Base-by-base conservation (phyloP, 2,797 vertebrate genomes). In the Urophycis tenuis region DNA sequence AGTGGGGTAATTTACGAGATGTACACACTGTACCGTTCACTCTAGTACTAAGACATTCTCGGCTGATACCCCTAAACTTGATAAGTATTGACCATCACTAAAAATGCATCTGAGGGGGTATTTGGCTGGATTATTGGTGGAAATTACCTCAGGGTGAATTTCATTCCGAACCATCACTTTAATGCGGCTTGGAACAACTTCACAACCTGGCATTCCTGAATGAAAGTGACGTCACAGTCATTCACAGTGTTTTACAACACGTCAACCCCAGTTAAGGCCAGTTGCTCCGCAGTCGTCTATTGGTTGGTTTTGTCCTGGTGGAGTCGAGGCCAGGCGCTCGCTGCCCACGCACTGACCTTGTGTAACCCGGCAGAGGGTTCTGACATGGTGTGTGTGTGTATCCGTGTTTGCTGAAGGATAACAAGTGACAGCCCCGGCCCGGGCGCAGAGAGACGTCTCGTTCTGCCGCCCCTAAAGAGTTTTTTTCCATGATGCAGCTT, bases 391-490 rank as follows among this genome's bases (percentile, higher is more conserved):
- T 60, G 53, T 60, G 53, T 60, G 9, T 60, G 53, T 60, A 22
- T 6, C 53, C 19, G 53, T 60, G 53, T 60, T 60, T 60, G 25
- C 34, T 41, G 10, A 35, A 35, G 33, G 72, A 41, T 29, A 49
- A 80, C 17, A 25, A 60, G 25, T 60, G n/a, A 53, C 45, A 7
- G 3, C 22, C 19, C 17, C 45, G 22, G 4, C 45, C 17, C 4
- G 17, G 19, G 17, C n/a, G 10, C 53, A n/a, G 53, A 9, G 53
- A 60, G 1, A 11, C 11, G 87, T 84, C 84, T 76, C 74, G 86
- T 87, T 87, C 87, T 84, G 82, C 70, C 71, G 74, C 25, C n/a
- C n/a, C 74, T 34, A 72, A 64, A 17, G 79, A 73, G 74, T 25
- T 49, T 73, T 49, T 73, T 32, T 12, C 17, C 15, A 2, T 1